These are phyloP conservation scores for Matsumyia berberina DNA, from an alignment of 2,888 invertebrate genomes.

Conservation along the genomic window DNA sequence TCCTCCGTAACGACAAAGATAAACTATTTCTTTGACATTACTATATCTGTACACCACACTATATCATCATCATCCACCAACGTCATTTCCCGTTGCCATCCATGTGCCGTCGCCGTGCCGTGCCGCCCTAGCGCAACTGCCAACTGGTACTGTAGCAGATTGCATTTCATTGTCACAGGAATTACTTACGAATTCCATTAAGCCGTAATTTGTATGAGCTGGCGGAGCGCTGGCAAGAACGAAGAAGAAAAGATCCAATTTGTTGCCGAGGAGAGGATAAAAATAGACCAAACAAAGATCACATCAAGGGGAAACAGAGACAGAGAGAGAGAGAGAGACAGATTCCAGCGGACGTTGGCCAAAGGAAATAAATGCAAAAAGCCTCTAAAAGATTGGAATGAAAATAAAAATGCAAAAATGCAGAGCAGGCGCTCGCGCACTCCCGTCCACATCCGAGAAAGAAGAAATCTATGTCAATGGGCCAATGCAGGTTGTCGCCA, in stretches of 20 bases:
- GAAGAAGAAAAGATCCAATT: conserved; percentile 47
- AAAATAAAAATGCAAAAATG: conserved; percentile 46
- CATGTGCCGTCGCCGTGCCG: conserved; percentile 6
- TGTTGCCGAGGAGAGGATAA: conserved; percentile 33
- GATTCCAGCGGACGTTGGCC: conserved; percentile 40
- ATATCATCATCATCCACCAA: conserved; percentile 42
- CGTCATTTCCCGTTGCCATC: conserved; percentile 51
- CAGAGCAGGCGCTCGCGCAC: conserved; percentile 25
- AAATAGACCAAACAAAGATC: conserved; percentile 39
- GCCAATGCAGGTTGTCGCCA: conserved; percentile 74
- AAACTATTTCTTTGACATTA: conserved; percentile 61
- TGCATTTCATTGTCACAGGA: conserved; percentile 72
- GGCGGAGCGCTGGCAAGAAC: not conserved
- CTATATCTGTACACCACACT: conserved; percentile 35
- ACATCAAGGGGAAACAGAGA: conserved; percentile 12
- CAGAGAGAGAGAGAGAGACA: conserved; percentile 11
- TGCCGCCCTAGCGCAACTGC: conserved; percentile 29
- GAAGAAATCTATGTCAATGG: conserved; percentile 75
- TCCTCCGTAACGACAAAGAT: conserved; percentile 33
- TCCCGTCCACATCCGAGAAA: conserved; percentile 40
- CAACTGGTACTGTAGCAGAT: conserved; percentile 58
- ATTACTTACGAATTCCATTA: conserved; percentile 74
- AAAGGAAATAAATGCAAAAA: conserved; percentile 56
- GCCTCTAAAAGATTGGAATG: conserved; percentile 26
- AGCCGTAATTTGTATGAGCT: conserved; percentile 67